Percentiles rank a stretch among this genome's conserved stretches.
phyloP scores from a whole-genome alignment of 1,140 invertebrate species.

The Leptopilina clavipes region DNA sequence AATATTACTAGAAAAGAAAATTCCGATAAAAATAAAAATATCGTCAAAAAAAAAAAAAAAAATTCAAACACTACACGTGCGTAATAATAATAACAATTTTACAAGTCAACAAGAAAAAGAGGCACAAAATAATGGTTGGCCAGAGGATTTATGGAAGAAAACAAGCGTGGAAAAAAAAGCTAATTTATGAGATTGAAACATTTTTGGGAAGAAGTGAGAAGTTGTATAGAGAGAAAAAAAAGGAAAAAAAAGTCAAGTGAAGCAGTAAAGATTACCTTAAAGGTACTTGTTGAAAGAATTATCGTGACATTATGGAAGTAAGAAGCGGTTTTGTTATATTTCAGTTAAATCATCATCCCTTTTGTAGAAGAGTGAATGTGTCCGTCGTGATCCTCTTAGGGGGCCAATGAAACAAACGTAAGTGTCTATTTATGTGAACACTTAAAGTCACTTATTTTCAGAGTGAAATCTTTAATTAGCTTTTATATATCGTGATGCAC shows the following conservation, averaged over 20 bases:
- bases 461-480: slow-evolving; percentile 45
- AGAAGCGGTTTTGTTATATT: not conserved
- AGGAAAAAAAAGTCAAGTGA: not conserved
- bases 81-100: too few relatives aligned
- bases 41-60: too few relatives aligned
- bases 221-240: not conserved
- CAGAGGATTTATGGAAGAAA: not conserved
- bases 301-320: slow-evolving; percentile 4
- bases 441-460: slow-evolving; percentile 40
- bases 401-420: slow-evolving; percentile 25
- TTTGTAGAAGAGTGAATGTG: slow-evolving; percentile 11
- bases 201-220: not conserved
- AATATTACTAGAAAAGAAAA: too few relatives aligned
- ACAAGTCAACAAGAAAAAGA: not conserved
- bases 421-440: slow-evolving; percentile 38
- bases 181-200: not conserved
- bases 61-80: not conserved
- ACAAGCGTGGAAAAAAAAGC: not conserved
- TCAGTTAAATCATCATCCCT: slow-evolving; percentile 5
- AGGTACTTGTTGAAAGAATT: slow-evolving; percentile 21
- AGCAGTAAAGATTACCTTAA: slow-evolving; percentile 24
- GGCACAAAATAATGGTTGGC: not conserved
- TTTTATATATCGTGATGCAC: slow-evolving; percentile 29
- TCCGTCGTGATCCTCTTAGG: not conserved
- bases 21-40: too few relatives aligned